Conservation (phyloP, 1,140 invertebrate species). For the Zaprionus africanus region DNA sequence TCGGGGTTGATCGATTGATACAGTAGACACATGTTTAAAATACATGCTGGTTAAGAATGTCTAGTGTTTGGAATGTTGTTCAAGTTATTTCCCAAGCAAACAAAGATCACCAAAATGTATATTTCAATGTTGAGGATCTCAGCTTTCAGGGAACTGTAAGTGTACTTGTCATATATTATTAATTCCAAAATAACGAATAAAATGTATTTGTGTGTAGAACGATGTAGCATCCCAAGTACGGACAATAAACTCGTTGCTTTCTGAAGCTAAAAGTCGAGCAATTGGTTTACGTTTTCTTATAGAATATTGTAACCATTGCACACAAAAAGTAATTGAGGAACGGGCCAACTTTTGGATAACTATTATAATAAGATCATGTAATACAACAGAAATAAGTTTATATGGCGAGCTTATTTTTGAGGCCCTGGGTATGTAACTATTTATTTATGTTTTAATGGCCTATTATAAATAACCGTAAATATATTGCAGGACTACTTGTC, state of each 20-base stretch:
- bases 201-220: conserved; percentile 3
- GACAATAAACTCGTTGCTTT: conserved; percentile 17
- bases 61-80: conserved; percentile 12
- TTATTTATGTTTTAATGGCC: background rate
- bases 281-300: conserved; percentile 52
- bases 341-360: conserved; percentile 39
- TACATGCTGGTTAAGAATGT: conserved; percentile 26
- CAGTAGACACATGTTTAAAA: conserved; percentile 31
- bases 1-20: background rate
- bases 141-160: conserved; percentile 19
- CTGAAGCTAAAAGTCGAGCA: conserved; percentile 28
- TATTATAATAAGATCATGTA: conserved; percentile 40
- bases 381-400: conserved; percentile 32
- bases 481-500: conserved; percentile 42
- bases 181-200: background rate
- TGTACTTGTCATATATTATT: background rate
- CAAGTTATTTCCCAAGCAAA: conserved; percentile 13
- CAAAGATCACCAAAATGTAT: conserved; percentile 7
- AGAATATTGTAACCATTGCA: conserved; percentile 39
- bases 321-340: conserved; percentile 12
- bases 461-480: background rate
- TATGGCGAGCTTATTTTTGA: conserved; percentile 52
- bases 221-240: conserved; percentile 19
- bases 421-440: conserved; percentile 43
- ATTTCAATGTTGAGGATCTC: conserved; percentile 15